Conservation (phyloP, 2,888 invertebrate genomes). For the Ophioninae sp. region DNA sequence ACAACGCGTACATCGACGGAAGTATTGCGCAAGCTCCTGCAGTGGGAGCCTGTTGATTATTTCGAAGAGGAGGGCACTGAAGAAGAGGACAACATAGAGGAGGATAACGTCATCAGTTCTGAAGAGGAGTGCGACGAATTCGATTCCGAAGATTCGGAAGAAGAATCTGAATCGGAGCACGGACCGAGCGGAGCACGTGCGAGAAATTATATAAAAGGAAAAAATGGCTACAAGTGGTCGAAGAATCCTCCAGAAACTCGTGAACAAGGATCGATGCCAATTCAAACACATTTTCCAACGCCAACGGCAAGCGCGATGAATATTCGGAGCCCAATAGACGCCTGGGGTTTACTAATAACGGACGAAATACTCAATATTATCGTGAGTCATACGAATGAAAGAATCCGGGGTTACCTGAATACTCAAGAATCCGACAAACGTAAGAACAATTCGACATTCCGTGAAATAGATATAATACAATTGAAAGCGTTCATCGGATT, state of each 20-base stretch:
- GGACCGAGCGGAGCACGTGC: background rate
- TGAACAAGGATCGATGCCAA: background rate
- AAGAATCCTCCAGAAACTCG: background rate
- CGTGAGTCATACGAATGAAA: no score
- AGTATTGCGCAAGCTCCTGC: background rate
- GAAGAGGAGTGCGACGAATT: constrained; percentile 2
- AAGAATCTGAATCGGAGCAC: constrained; percentile 12
- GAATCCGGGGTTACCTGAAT: no score
- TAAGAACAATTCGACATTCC: no score
- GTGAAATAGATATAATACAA: no score
- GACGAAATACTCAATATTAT: background rate
- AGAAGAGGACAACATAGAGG: constrained; percentile 11
- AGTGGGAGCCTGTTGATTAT: background rate
- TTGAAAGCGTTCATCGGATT: no score
- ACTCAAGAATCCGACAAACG: no score
- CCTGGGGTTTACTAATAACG: constrained; percentile 9
- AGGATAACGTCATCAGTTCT: background rate
- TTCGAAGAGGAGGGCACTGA: background rate
- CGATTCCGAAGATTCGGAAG: constrained; percentile 3
- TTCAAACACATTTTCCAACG: background rate
- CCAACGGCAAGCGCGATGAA: constrained; percentile 1
- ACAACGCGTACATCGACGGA: background rate
- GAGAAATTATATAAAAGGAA: background rate
- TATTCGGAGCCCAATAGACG: constrained; percentile 13
- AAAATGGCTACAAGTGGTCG: constrained; percentile 16